These are phyloP conservation scores for Piscicola geometra DNA, from an alignment of 2,888 invertebrate species.

Conservation along the genomic window DNA sequence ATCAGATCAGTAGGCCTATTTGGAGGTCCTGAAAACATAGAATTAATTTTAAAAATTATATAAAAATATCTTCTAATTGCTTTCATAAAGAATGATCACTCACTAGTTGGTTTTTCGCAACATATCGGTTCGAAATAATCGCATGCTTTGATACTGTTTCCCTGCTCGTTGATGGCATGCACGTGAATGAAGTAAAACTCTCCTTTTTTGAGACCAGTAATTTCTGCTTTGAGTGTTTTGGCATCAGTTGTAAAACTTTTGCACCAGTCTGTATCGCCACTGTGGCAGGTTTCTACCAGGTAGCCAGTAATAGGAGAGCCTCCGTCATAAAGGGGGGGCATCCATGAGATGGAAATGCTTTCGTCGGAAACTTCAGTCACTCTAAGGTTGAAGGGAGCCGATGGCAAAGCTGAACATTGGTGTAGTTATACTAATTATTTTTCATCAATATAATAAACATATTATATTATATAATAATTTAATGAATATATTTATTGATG, in stretches of 20 bases:
- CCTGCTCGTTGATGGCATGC: slow-evolving; percentile 52
- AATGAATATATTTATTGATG: not conserved
- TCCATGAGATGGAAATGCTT: slow-evolving; percentile 67
- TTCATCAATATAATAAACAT: not conserved
- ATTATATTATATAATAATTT: not conserved
- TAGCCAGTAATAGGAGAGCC: slow-evolving; percentile 71
- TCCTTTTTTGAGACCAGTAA: slow-evolving; percentile 73
- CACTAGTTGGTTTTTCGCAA: slow-evolving; percentile 25
- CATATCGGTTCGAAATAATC: slow-evolving; percentile 29
- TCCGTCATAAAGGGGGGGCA: slow-evolving; percentile 68
- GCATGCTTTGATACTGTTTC: slow-evolving; percentile 46
- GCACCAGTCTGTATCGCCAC: slow-evolving; percentile 26
- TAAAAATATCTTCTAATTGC: not conserved
- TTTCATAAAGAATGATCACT: not conserved
- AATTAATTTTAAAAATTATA: not conserved
- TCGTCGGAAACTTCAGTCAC: slow-evolving; percentile 48
- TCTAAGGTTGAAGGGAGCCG: slow-evolving; percentile 44
- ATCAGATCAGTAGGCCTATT: slow-evolving; percentile 12
- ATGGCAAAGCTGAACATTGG: slow-evolving; percentile 33
- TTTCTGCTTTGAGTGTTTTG: slow-evolving; percentile 59
- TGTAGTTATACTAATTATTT: not conserved
- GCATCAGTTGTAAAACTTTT: slow-evolving; percentile 35
- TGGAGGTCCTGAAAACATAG: slow-evolving; percentile 18
- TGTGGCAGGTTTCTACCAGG: slow-evolving; percentile 43
- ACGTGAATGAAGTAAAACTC: slow-evolving; percentile 58